Evolutionary conservation across 2,797 vertebrate species (phyloP), one percentile per base, ranked within the genome.

Genomic region (Darevskia mixta): DNA sequence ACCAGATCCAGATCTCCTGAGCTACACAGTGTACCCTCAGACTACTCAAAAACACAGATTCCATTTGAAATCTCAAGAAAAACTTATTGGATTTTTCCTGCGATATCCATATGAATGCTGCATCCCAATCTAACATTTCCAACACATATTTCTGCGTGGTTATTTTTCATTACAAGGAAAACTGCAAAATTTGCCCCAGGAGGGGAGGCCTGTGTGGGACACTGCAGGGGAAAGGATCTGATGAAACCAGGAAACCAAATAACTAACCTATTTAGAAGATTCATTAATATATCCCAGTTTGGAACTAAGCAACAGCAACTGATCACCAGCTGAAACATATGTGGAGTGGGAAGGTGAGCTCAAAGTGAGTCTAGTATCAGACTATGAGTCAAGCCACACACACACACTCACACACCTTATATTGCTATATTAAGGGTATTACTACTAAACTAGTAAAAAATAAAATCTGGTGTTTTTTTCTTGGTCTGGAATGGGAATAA

Each of bases 241-340:
- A 9, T 64, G 27, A 55, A 41, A 4, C 3, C 35, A 55, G 41
- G 32, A 3, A 4, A 41, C 29, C 29, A 64, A 72, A 79, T 8
- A 75, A 75, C 38, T 18, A 45, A 38, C 2, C 13, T 11, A 43
- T 72, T 17, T 84, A 88, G 17, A 79, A 61, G 10, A 86, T 23
- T 69, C 76, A 79, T 71, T 5, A 71, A 55, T 13, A 11, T 55
- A 32, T 55, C n/a, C 23, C 58, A 25, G 55, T 25, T 38, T 27
- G 61, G 32, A 38, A 25, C 35, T 41, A 32, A 18, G 15, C 55
- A 77, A 23, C 17, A 58, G 23, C 25, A 75, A 49, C 25, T n/a
- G 75, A 66, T 78, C 78, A 45, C n/a, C 32, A 55, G 23, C 85
- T 69, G 6, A 71, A 86, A 79, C 41, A 69, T 79, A 77, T 49